Conservation (phyloP, 2,888 invertebrate species). For the Torymus aiolomorphi region DNA sequence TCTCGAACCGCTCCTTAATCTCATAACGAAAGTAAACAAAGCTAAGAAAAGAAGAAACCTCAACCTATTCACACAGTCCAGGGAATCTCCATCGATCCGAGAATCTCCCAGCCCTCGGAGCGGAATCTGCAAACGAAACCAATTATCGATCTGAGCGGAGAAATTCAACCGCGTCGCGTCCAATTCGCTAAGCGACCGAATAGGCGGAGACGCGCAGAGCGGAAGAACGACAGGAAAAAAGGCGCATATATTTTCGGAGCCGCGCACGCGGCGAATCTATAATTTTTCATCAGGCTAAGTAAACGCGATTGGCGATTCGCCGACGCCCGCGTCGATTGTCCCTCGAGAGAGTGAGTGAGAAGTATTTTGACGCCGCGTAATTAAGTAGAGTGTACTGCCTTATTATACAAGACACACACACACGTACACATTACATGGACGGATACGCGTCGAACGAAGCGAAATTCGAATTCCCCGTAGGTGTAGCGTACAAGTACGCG, state of each 20-base stretch:
- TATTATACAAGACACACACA: conserved; percentile 31
- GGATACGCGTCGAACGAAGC: background rate
- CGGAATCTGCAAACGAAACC: conserved; percentile 2
- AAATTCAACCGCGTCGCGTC: background rate
- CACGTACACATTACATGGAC: background rate
- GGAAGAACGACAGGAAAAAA: background rate
- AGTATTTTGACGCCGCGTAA: conserved; percentile 32
- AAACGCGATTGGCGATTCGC: conserved; percentile 36
- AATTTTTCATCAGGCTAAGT: conserved; percentile 52
- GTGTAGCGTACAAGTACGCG: background rate
- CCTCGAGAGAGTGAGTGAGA: background rate
- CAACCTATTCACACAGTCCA: background rate
- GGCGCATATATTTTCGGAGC: background rate
- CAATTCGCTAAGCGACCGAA: conserved; percentile 7
- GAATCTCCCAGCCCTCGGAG: background rate
- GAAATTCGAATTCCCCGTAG: conserved; percentile 28
- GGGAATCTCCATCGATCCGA: background rate
- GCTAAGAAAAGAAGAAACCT: background rate
- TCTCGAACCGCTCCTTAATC: conserved; percentile 6
- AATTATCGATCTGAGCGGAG: too few relatives aligned
- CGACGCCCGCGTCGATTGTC: conserved; percentile 12
- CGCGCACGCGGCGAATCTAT: conserved; percentile 25
- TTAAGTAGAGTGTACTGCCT: conserved; percentile 43
- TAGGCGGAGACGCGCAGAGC: background rate
- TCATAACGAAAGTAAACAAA: conserved; percentile 19